Evolutionary conservation across 2,888 invertebrate species (phyloP), one percentile per base, ranked within the genome.

Genomic region (Cataglyphis albicans): DNA sequence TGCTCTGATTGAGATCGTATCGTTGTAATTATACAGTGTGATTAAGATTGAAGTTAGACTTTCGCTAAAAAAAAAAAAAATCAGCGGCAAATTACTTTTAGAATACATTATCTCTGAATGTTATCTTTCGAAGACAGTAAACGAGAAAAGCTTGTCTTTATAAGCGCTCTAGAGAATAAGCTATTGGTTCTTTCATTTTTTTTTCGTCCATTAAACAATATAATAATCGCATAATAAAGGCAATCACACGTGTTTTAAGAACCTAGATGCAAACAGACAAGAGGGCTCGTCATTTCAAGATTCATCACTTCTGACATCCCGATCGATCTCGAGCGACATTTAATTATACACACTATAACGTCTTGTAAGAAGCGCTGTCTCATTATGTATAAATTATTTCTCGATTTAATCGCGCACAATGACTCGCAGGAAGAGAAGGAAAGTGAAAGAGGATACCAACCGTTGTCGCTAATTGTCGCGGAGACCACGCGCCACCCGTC

Each of bases 11-110:
- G n/a, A 18, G 48, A 67, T 80, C 12, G 35, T 57, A 61, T 80
- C 72, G 59, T 18, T 61, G 12, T 72, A 80, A 80, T 59, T 80
- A 80, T 48, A 35, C 44, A 35, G 18, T 18, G 12, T 48, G 61
- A 80, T 80, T 70, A 80, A 80, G 35, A 72, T 18, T 44, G 7
- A 21, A 70, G n/a, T 70, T 57, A 78, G 59, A 78, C 78, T 78
- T 78, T 59, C 78, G 59, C 78, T 44, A 32, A 59, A 18, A 25
- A 78, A 29, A 29, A 2, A 32, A 55, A 38, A 41, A 41, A 15
- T 21, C 38, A 15, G 10, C 38, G 9, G 18, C 44, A 44, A 48
- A 78, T 78, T 59, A 78, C 72, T 78, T 78, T 12, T 59, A 59
- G 32, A 57, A 18, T 29, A 32, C n/a, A 57, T 44, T 57, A 18